phyloP scores from a whole-genome alignment of 2,888 invertebrate genomes.

The Archips crataeganus region DNA sequence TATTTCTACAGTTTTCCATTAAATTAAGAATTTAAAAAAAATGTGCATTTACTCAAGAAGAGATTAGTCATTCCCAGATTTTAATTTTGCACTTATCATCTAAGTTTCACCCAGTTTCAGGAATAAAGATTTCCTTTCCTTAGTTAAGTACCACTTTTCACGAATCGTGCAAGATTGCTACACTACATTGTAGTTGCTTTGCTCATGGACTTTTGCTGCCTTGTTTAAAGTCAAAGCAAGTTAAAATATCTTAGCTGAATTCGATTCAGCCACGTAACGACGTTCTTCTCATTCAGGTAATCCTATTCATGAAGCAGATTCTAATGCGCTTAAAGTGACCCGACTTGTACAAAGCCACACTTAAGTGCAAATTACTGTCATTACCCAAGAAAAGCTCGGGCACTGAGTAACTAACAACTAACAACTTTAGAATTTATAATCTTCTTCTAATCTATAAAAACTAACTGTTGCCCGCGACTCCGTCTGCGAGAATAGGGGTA shows the following conservation, averaged over 20 bases:
- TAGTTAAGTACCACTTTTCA: not conserved
- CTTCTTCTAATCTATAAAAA: too few relatives aligned
- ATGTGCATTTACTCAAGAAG: too few relatives aligned
- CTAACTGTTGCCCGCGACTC: too few relatives aligned
- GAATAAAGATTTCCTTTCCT: too few relatives aligned
- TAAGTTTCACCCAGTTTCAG: too few relatives aligned
- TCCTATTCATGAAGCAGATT: not conserved
- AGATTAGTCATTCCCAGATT: too few relatives aligned
- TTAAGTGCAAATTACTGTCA: constrained; percentile 10
- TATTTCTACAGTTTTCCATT: too few relatives aligned
- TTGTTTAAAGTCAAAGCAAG: not conserved
- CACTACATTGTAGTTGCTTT: too few relatives aligned
- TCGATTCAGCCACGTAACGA: not conserved
- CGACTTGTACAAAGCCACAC: constrained; percentile 14
- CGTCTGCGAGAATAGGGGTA: too few relatives aligned
- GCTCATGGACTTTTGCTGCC: not conserved
- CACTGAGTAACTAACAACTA: not conserved
- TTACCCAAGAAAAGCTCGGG: not conserved
- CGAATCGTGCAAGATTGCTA: not conserved
- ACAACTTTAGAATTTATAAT: not conserved
- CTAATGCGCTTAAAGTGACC: constrained; percentile 16
- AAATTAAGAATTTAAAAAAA: too few relatives aligned
- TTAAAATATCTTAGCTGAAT: not conserved
- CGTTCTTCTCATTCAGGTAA: constrained; percentile 1
- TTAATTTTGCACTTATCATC: not conserved